Percentiles rank a stretch among this genome's conserved stretches.
Evolutionary conservation across 2,797 vertebrate genomes (phyloP).

Genomic region (Notamacropus eugenii): DNA sequence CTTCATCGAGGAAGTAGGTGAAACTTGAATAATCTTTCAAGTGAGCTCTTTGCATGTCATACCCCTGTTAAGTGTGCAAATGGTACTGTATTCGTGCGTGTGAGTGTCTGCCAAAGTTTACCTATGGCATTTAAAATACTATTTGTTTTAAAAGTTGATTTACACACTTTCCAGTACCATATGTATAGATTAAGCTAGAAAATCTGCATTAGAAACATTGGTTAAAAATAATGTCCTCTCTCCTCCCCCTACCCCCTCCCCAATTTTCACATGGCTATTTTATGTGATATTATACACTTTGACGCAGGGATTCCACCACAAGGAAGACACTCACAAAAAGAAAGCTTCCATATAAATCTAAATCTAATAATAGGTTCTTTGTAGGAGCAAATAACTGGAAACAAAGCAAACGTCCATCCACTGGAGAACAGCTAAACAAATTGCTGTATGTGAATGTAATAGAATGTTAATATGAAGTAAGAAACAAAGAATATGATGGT

Average conservation of each 20-base stretch:
- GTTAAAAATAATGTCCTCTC: background rate
- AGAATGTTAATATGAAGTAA: background rate
- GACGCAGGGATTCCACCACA: background rate
- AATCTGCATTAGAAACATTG: background rate
- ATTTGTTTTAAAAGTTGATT: background rate
- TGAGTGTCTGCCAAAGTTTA: background rate
- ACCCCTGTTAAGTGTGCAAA: background rate
- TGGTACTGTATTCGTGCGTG: rapidly evolving
- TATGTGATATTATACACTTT: background rate
- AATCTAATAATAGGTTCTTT: background rate
- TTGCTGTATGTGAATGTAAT: background rate
- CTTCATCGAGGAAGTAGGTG: slow-evolving; percentile 28
- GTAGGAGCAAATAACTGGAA: background rate
- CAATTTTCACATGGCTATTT: background rate
- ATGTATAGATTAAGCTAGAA: background rate
- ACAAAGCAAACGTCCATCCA: background rate
- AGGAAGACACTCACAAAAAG: background rate
- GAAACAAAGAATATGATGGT: background rate
- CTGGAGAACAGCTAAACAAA: background rate
- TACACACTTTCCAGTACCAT: background rate
- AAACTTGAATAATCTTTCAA: slow-evolving; percentile 1
- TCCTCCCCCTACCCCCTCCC: too few relatives aligned
- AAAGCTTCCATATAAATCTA: background rate
- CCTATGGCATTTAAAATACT: background rate
- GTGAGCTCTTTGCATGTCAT: background rate